These are phyloP conservation scores for Mugil cephalus DNA, from an alignment of 2,113 vertebrate species.

Conservation along the genomic window DNA sequence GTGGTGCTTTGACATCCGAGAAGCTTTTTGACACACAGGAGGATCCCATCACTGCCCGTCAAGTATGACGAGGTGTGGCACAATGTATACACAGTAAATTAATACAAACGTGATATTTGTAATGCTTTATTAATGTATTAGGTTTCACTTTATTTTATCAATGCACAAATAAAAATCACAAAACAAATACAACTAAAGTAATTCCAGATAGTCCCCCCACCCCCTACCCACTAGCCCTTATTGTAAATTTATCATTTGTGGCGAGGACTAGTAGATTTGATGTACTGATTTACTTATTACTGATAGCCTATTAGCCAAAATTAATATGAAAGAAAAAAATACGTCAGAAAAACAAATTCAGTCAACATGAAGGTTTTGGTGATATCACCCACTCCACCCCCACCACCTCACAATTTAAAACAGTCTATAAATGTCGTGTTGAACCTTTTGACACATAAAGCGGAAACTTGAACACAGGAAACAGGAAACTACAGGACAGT, in stretches of 20 bases:
- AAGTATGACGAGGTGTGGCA: conserved; percentile 1
- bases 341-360: not conserved
- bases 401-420: not conserved
- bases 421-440: not conserved
- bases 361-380: too few species aligned
- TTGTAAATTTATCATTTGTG: too few species aligned
- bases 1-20: conserved; percentile 66
- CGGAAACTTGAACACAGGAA: conserved; percentile 35
- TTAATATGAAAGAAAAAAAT: not conserved
- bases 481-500: conserved; percentile 30
- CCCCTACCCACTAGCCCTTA: too few species aligned
- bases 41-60: conserved; percentile 58
- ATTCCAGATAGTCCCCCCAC: too few species aligned
- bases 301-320: not conserved
- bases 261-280: too few species aligned
- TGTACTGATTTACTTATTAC: not conserved
- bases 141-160: not conserved
- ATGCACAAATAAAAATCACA: not conserved
- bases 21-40: conserved; percentile 60
- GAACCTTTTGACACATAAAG: conserved; percentile 11
- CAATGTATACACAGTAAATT: conserved; percentile 2
- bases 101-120: not conserved
- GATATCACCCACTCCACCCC: too few species aligned
- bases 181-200: not conserved
- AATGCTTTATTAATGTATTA: not conserved